Conservation (phyloP, 2,797 vertebrate genomes). For the Ceryle rudis region DNA sequence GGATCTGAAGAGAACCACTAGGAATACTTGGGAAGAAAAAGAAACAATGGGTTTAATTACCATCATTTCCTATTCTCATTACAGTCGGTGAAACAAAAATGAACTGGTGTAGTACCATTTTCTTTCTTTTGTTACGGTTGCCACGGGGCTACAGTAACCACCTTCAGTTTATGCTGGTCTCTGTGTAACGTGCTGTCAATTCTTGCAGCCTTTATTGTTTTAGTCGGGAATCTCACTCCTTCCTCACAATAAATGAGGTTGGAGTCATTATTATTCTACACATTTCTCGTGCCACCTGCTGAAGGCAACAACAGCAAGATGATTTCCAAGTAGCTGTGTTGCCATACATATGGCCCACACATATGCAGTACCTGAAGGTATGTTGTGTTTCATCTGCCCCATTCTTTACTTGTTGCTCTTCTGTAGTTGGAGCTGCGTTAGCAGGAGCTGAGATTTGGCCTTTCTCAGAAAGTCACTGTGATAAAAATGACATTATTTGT, state of each 20-base stretch:
- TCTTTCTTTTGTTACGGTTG: background rate
- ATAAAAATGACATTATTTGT: background rate
- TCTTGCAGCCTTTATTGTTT: background rate
- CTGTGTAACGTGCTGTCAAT: background rate
- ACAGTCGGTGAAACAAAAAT: background rate
- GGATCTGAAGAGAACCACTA: background rate
- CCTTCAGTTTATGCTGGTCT: background rate
- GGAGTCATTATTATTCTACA: background rate
- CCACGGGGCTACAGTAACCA: background rate
- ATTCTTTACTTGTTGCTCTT: background rate
- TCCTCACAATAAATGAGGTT: background rate
- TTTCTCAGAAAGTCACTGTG: background rate
- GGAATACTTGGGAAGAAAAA: background rate
- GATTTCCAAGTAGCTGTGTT: background rate
- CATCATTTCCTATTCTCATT: background rate
- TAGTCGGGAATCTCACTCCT: background rate
- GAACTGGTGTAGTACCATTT: fast-evolving
- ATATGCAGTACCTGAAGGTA: background rate
- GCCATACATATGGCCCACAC: background rate
- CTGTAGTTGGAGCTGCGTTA: background rate
- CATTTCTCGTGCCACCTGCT: background rate
- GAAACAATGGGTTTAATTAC: background rate
- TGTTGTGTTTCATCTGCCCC: fast-evolving
- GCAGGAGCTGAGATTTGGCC: background rate
- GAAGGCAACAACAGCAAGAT: background rate